These are phyloP conservation scores for Lytechinus variegatus DNA, from an alignment of 35 echinoderm and acorn worm genomes.

Conservation along the genomic window DNA sequence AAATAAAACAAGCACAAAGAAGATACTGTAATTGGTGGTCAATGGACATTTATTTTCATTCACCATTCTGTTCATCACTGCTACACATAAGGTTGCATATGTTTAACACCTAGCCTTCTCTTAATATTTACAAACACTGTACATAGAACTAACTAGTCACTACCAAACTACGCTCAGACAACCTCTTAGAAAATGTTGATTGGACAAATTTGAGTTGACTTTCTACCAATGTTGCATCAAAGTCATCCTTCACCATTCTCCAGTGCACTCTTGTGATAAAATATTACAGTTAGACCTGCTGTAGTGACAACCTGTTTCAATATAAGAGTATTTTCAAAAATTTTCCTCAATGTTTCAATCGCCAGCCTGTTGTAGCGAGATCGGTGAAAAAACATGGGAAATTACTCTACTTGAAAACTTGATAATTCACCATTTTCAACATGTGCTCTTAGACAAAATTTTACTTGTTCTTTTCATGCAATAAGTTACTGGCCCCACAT, in stretches of 20 bases:
- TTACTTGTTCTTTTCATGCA: no score
- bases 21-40: background rate
- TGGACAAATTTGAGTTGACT: background rate
- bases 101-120: background rate
- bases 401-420: no score
- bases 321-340: no score
- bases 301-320: no score
- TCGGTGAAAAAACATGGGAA: no score
- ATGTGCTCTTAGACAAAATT: no score
- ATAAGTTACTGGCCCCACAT: no score
- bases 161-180: background rate
- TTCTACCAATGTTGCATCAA: background rate
- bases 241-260: background rate
- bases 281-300: no score
- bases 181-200: background rate
- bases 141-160: background rate
- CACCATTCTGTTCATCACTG: background rate
- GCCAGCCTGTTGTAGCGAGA: no score
- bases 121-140: background rate
- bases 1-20: background rate
- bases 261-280: no score
- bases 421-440: no score
- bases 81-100: background rate
- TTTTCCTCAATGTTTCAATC: no score
- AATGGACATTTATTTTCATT: slow-evolving; percentile 15